phyloP scores from a whole-genome alignment of 2,113 vertebrate genomes.

The Tachuris rubrigastra region DNA sequence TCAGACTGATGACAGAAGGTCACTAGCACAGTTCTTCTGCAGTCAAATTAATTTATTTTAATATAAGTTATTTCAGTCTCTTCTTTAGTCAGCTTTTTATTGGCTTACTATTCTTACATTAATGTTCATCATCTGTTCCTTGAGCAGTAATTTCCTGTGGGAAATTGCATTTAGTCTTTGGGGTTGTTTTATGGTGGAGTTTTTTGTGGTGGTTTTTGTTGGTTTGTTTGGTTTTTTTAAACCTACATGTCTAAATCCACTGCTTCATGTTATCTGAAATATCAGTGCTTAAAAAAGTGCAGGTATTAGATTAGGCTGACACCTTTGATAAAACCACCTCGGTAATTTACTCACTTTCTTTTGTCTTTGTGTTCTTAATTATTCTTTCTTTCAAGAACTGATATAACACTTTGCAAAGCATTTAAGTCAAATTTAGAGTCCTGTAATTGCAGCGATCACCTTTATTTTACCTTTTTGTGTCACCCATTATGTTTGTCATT shows the following conservation, averaged over 20 bases:
- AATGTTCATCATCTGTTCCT: not conserved
- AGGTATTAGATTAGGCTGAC: not conserved
- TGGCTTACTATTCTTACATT: not conserved
- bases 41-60: not conserved
- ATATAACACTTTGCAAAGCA: not conserved
- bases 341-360: not conserved
- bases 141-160: not conserved
- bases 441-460: not conserved
- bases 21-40: not conserved
- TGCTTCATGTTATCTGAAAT: not conserved
- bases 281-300: not conserved
- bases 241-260: not conserved
- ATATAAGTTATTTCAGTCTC: not conserved
- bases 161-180: not conserved
- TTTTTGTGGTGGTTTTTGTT: not conserved
- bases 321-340: not conserved
- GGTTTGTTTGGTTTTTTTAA: not conserved
- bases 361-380: not conserved
- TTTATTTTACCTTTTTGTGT: slow-evolving; percentile 1
- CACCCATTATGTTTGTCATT: not conserved
- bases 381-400: not conserved
- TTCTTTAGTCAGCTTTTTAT: not conserved
- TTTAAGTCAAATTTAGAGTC: not conserved
- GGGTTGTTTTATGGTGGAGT: rapidly evolving
- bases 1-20: not conserved